Evolutionary conservation across 2,888 invertebrate species (phyloP), one percentile per base, ranked within the genome.

Genomic region (Operophtera brumata): DNA sequence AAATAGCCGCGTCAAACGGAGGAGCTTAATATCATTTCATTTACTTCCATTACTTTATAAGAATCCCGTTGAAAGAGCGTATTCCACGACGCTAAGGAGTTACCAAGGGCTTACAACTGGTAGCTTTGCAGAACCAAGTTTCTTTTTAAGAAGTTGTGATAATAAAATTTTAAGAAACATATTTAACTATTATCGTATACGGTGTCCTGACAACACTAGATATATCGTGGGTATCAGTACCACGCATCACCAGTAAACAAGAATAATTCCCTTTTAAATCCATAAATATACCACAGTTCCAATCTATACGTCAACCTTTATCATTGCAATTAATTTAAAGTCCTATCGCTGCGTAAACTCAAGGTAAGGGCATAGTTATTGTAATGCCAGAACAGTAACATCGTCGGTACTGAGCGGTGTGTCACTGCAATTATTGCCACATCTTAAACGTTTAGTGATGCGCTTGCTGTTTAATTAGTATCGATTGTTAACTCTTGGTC

Each of bases 391-490:
- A 58, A 59, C 56, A 60, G 82, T 82, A 80, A 73, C 78, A 72
- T 72, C 69, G 73, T 71, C 64, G 65, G 60, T 67, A 64, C 70
- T 69, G 71, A 68, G 71, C 66, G 58, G 59, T 70, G 70, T 72
- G 77, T 78, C 74, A 70, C 73, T 80, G 78, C 79, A 81, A 82
- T 83, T 81, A 82, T 81, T 77, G 70, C 77, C 71, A 78, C 77
- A 77, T 76, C 75, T 66, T 69, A 70, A 78, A 75, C 62, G 59
- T 50, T 59, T 75, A 76, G 75, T 51, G 78, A 57, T 54, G 75
- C 25, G 46, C 54, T 46, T 26, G 11, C 25, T 11, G 9, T 28
- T 6, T 44, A 50, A 45, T 62, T 53, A 43, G 56, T 61, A 60
- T 69, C 64, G 64, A 61, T 57, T 34, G n/a, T 53, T 44, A 28